Conservation (phyloP, 2,888 invertebrate genomes). For the Dolichomitus sp. region DNA sequence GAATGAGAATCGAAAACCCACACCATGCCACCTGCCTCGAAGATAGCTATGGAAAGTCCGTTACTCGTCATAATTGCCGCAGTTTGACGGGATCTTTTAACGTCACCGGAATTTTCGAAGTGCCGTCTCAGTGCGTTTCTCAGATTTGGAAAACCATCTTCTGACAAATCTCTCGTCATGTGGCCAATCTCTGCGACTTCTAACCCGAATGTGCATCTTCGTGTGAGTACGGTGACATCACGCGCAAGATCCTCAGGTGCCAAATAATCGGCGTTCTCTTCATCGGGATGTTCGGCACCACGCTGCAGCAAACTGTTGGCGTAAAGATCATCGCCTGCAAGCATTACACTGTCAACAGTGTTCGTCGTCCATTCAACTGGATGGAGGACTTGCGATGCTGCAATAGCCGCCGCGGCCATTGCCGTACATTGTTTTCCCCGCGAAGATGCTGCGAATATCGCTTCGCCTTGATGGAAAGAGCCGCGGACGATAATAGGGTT, state of each 20-base stretch:
- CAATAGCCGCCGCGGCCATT: background rate
- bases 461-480: background rate
- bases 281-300: background rate
- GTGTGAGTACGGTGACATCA: background rate
- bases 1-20: conserved; percentile 34
- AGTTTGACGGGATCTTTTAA: background rate
- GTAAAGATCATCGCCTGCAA: background rate
- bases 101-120: background rate
- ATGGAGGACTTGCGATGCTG: background rate
- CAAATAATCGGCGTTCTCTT: background rate
- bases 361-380: background rate
- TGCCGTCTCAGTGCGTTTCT: background rate
- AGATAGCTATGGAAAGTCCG: background rate
- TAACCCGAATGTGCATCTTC: background rate
- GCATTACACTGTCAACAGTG: background rate
- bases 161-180: background rate
- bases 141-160: background rate
- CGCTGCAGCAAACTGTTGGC: background rate
- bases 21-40: background rate
- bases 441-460: background rate
- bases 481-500: background rate
- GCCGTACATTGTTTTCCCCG: conserved; percentile 4
- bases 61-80: conserved; percentile 25
- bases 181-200: background rate
- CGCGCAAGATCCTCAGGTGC: background rate